Evolutionary conservation across 2,113 vertebrate species (phyloP).

Genomic region (cat (Felis catus)): F.catus_Fca126_mat1.0 CM031412.1:179459001-179459500

Average conservation of each 20-base stretch:
- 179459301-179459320: background rate
- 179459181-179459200: background rate
- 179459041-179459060: background rate
- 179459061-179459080: background rate
- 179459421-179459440: background rate
- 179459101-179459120: background rate
- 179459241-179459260: background rate
- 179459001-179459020: background rate
- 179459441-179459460: background rate
- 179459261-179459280: background rate
- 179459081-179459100: background rate
- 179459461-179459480: background rate
- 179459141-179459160: background rate
- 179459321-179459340: background rate
- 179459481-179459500: background rate
- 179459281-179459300: background rate
- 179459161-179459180: background rate
- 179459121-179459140: background rate
- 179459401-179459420: background rate
- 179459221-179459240: background rate
- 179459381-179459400: background rate
- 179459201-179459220: background rate
- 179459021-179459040: background rate
- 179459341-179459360: background rate
- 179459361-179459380: background rate